These are phyloP conservation scores for Okapia johnstoni DNA, from an alignment of 2,113 vertebrate genomes.

Conservation along the genomic window DNA sequence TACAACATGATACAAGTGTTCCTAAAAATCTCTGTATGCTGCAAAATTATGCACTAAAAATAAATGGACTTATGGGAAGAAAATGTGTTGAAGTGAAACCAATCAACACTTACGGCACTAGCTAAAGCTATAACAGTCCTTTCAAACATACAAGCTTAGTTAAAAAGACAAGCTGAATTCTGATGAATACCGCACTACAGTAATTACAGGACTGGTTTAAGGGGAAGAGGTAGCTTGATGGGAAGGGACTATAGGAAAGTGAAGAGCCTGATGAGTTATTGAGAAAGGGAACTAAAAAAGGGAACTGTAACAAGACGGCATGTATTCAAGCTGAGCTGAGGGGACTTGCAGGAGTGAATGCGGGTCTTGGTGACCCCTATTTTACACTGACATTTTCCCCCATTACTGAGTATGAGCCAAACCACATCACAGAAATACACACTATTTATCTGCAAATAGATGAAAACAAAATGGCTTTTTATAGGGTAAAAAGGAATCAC, in stretches of 20 bases:
- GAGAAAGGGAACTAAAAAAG: background rate
- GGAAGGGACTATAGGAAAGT: background rate
- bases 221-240: background rate
- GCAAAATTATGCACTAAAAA: background rate
- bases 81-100: background rate
- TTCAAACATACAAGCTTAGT: background rate
- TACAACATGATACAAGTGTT: background rate
- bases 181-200: background rate
- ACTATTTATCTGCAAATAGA: background rate
- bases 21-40: background rate
- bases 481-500: background rate
- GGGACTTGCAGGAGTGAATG: fast-evolving
- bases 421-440: background rate
- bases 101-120: background rate
- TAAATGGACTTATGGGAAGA: background rate
- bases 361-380: fast-evolving
- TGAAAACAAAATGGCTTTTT: background rate
- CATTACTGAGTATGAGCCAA: background rate
- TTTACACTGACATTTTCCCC: background rate
- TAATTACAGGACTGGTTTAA: background rate
- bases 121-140: background rate
- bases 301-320: fast-evolving
- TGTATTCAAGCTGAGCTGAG: background rate
- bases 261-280: background rate
- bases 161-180: background rate